phyloP scores from a whole-genome alignment of 2,797 vertebrate genomes.

The Pyrocephalus nanus region DNA sequence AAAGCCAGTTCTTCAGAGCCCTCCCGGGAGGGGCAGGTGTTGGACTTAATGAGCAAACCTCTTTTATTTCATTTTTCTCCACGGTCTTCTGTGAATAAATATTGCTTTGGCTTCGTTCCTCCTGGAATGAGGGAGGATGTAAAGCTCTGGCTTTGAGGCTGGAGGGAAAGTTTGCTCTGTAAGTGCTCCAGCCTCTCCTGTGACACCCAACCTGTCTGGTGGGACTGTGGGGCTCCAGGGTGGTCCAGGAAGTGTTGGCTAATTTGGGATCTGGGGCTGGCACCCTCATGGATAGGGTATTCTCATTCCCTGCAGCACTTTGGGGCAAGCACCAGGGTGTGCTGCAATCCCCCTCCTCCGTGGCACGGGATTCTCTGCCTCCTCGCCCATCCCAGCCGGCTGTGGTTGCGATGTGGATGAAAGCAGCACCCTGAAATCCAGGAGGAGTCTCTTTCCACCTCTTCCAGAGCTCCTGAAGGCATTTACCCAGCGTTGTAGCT shows the following conservation, averaged over 20 bases:
- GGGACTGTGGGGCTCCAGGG: neutral
- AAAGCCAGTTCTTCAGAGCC: neutral
- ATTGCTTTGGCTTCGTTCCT: neutral
- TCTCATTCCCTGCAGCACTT: neutral
- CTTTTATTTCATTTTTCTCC: neutral
- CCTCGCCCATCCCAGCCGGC: neutral
- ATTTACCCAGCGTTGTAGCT: rapidly evolving
- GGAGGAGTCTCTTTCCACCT: neutral
- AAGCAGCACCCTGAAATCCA: neutral
- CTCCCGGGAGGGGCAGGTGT: neutral
- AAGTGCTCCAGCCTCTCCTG: neutral
- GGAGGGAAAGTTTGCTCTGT: neutral
- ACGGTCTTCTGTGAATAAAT: neutral
- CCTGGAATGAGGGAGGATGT: neutral
- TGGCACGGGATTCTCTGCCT: rapidly evolving
- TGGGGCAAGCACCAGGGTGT: neutral
- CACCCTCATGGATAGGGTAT: rapidly evolving
- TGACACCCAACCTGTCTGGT: rapidly evolving
- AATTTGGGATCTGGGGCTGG: neutral
- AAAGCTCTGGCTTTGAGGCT: neutral
- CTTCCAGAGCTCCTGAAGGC: neutral
- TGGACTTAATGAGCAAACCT: neutral
- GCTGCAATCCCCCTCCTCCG: neutral
- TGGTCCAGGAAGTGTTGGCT: rapidly evolving
- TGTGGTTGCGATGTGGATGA: neutral